Evolutionary conservation across 2,888 invertebrate genomes (phyloP), one percentile per base, ranked within the genome.

Genomic region (Ichneumoninae sp.): DNA sequence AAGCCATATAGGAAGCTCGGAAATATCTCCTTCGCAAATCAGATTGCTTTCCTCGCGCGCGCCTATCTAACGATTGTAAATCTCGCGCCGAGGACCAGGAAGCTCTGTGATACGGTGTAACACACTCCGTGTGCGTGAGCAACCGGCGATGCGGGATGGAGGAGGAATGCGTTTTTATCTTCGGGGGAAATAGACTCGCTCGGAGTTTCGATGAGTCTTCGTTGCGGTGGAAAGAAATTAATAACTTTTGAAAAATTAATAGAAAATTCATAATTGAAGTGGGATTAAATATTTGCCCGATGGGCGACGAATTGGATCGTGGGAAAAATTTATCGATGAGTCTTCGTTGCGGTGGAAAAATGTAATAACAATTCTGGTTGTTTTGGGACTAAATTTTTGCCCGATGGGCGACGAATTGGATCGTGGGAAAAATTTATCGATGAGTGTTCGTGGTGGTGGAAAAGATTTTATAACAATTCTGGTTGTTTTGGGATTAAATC

Each of bases 1-100:
- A 71, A 71, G 75, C 69, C 71, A 40, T 57, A 50, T 54, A 80
- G 77, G 77, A 82, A 77, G 66, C 50, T 71, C 26, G 19, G 47
- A 22, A 52, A 50, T 63, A 54, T 77, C 57, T 47, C 54, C 19
- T 33, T 44, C 44, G 69, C 70, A 52, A 40, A 71, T 79, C 40
- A 52, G 36, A 71, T 79, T 63, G 22, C 33, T 36, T 52, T 75
- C 54, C 60, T 76, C 68, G 52, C 54, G 54, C 44, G 44, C 13
- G 44, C 13, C 57, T 68, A 54, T 68, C 40, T 30, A 52, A 13
- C 65, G 65, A 65, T 75, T 65, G 52, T 66, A 65, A 65, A 65
- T 65, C 44, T 36, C 60, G 10, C 44, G n/a, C 7, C 22, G 36
- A 44, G 60, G 57, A 74, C 22, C 74, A 74, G 74, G 74, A 74